Conservation (phyloP, 2,888 invertebrate species). For the Troilus luridus region DNA sequence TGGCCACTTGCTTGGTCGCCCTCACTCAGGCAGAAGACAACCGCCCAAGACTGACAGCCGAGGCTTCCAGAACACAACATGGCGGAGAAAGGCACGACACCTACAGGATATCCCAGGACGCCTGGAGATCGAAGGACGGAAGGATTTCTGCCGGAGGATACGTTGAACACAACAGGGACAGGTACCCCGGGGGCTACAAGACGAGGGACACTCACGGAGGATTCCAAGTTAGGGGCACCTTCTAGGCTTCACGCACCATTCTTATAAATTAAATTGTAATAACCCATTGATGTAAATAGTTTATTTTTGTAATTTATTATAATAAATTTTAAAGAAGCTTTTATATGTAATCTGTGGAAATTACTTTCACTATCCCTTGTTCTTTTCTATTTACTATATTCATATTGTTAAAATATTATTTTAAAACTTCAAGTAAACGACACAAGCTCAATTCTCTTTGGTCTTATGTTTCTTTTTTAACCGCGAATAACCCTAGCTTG, state of each 20-base stretch:
- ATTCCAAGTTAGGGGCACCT: conserved; percentile 48
- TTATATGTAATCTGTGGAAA: no score
- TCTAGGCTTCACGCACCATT: background rate
- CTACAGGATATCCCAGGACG: conserved; percentile 51
- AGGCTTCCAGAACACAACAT: background rate
- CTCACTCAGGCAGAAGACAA: background rate
- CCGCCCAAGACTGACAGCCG: background rate
- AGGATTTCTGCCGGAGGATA: conserved; percentile 56
- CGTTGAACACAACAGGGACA: conserved; percentile 59
- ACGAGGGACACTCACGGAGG: conserved; percentile 58
- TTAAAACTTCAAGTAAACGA: no score
- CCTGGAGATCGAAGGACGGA: conserved; percentile 53
- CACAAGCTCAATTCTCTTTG: no score
- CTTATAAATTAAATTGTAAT: no score
- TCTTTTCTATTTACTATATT: no score
- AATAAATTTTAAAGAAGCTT: no score
- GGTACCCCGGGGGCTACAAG: conserved; percentile 25
- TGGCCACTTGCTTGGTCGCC: background rate
- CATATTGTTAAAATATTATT: no score
- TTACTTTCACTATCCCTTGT: no score
- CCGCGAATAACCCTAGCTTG: no score
- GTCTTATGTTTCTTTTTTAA: no score
- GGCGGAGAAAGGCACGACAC: background rate
- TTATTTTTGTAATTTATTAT: no score
- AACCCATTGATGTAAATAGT: no score